These are phyloP conservation scores for Aurelia sp. DNA, from an alignment of 30 jellyfish, hydroid and myxozoan genomes.

Conservation along the genomic window DNA sequence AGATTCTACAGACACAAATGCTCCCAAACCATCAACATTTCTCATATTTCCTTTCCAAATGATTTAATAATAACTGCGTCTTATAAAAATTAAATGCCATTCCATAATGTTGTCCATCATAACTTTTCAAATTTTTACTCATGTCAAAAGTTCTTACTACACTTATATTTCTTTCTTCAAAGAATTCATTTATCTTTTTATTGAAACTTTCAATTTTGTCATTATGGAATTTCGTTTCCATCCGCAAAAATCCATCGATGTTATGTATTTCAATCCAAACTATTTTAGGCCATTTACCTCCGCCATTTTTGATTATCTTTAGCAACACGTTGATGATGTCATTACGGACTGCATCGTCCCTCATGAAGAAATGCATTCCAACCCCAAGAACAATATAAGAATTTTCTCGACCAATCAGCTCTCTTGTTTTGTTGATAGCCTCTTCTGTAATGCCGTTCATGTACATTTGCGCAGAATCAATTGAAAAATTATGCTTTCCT, in stretches of 20 bases:
- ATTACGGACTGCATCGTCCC: slow-evolving; percentile 20
- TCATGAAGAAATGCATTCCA: slow-evolving; percentile 87
- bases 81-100: slow-evolving; percentile 77
- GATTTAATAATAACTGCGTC: slow-evolving; percentile 57
- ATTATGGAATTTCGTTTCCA: slow-evolving; percentile 70
- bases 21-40: not conserved
- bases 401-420: slow-evolving; percentile 48
- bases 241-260: slow-evolving; percentile 81
- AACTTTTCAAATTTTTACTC: slow-evolving; percentile 71
- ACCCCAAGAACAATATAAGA: slow-evolving; percentile 83
- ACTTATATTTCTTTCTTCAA: slow-evolving; percentile 46
- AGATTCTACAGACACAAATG: not conserved
- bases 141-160: slow-evolving; percentile 74
- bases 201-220: slow-evolving; percentile 57
- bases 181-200: slow-evolving; percentile 35
- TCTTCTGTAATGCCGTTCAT: slow-evolving; percentile 43
- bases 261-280: slow-evolving; percentile 91
- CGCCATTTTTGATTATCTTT: slow-evolving; percentile 43
- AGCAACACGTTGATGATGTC: slow-evolving; percentile 44
- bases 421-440: slow-evolving; percentile 32
- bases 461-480: slow-evolving; percentile 71
- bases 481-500: slow-evolving; percentile 41
- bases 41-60: slow-evolving; percentile 28
- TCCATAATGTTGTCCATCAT: slow-evolving; percentile 96
- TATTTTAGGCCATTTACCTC: slow-evolving; percentile 86